Evolutionary conservation across 2,113 vertebrate genomes (phyloP).

Genomic region (Callopanchax toddi): DNA sequence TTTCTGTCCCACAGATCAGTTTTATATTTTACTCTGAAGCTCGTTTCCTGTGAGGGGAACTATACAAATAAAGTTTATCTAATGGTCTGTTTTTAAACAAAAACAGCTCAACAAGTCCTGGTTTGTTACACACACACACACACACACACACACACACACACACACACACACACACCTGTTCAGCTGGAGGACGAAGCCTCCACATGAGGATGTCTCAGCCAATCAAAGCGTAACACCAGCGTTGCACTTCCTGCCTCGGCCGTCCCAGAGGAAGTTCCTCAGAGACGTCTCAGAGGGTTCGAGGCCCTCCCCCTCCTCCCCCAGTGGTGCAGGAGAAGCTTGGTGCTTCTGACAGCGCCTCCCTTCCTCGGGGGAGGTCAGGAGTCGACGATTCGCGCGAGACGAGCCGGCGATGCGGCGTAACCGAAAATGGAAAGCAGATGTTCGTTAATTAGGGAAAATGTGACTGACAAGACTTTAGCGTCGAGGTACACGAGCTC

Average conservation of each 20-base stretch:
- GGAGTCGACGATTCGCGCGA: slow-evolving; percentile 93
- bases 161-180: slow-evolving; percentile 45
- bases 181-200: slow-evolving; percentile 24
- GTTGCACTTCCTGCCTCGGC: slow-evolving; percentile 29
- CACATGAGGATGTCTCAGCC: slow-evolving; percentile 61
- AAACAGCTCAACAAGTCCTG: too few relatives aligned
- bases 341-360: slow-evolving; percentile 86
- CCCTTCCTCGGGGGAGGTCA: slow-evolving; percentile 87
- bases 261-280: slow-evolving; percentile 57
- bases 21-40: too few relatives aligned
- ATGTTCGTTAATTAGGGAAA: slow-evolving; percentile 99
- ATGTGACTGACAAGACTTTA: slow-evolving; percentile 98
- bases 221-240: slow-evolving; percentile 38
- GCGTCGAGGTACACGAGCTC: slow-evolving; percentile 89
- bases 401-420: slow-evolving; percentile 95
- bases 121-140: too few relatives aligned
- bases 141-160: slow-evolving; percentile 17
- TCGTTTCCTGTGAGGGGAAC: too few relatives aligned
- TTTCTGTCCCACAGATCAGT: too few relatives aligned
- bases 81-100: too few relatives aligned
- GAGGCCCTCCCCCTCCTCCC: slow-evolving; percentile 36
- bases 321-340: slow-evolving; percentile 21
- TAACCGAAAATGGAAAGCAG: slow-evolving; percentile 97
- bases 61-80: too few relatives aligned
- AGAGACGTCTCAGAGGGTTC: slow-evolving; percentile 54